A percentile compares a stretch with the other conserved stretches of the same genome.
phyloP scores from a whole-genome alignment of 2,113 vertebrate genomes.

The Coracopsis vasa region DNA sequence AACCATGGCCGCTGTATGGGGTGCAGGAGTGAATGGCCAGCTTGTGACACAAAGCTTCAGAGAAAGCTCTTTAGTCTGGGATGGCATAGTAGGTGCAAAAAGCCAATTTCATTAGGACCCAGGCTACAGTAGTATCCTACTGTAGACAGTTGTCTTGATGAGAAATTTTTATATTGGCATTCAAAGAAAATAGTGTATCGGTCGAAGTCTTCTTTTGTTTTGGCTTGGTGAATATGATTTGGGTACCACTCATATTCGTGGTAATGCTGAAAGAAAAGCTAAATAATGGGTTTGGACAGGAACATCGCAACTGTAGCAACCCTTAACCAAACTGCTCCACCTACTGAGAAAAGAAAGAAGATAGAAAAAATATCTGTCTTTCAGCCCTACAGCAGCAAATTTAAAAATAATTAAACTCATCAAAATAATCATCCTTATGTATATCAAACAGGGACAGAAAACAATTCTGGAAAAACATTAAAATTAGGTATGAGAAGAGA shows the following conservation, averaged over 20 bases:
- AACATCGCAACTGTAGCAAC: neutral
- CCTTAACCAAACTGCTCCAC: neutral
- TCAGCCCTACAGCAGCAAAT: neutral
- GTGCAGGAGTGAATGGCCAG: neutral
- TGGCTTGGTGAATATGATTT: neutral
- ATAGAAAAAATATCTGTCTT: neutral
- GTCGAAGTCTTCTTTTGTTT: neutral
- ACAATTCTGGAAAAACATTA: neutral
- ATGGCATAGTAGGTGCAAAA: neutral
- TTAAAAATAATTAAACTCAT: neutral
- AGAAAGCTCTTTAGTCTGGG: neutral
- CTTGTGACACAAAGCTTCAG: neutral
- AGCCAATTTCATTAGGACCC: neutral
- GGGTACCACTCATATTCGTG: neutral
- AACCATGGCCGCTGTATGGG: fast-evolving
- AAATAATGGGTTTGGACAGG: neutral
- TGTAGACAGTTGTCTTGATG: fast-evolving
- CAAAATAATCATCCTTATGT: neutral
- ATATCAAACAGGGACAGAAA: neutral
- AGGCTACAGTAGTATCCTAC: neutral
- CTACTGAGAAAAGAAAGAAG: neutral
- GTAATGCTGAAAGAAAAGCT: neutral
- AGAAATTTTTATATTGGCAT: neutral
- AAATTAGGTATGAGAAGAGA: neutral
- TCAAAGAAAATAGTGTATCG: neutral